Conservation (phyloP, 2,888 invertebrate genomes). For the Caenorhabditis sp. region DNA sequence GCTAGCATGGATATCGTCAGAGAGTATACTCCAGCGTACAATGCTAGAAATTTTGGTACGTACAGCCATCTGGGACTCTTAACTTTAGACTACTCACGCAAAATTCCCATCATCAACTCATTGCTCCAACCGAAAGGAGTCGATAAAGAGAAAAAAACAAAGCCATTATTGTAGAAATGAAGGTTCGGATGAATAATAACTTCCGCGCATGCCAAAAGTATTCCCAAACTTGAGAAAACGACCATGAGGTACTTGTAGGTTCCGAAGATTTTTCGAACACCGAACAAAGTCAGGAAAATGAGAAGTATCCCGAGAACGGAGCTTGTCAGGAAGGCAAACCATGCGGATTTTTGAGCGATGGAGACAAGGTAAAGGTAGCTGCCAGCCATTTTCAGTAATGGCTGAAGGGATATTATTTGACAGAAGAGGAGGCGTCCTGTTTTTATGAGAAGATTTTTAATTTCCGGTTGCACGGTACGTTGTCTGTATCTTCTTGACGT, state of each 20-base stretch:
- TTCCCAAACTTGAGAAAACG: neutral
- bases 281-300: neutral
- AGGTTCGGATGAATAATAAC: neutral
- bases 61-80: neutral
- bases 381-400: neutral
- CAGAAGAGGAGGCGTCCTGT: too few species aligned
- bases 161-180: slow-evolving; percentile 10
- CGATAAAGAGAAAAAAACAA: neutral
- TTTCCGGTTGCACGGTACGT: too few species aligned
- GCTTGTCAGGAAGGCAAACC: neutral
- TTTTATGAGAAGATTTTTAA: too few species aligned
- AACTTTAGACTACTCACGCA: neutral
- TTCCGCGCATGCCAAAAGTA: neutral
- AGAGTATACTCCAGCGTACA: neutral
- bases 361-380: neutral
- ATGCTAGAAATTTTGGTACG: neutral
- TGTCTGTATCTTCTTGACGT: too few species aligned
- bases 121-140: neutral
- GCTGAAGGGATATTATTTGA: too few species aligned
- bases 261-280: slow-evolving; percentile 6
- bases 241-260: slow-evolving; percentile 13
- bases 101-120: neutral
- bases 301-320: neutral
- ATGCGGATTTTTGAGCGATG: neutral
- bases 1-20: slow-evolving; percentile 25